phyloP scores from a whole-genome alignment of 2,113 vertebrate genomes.

The Mus pahari region DNA sequence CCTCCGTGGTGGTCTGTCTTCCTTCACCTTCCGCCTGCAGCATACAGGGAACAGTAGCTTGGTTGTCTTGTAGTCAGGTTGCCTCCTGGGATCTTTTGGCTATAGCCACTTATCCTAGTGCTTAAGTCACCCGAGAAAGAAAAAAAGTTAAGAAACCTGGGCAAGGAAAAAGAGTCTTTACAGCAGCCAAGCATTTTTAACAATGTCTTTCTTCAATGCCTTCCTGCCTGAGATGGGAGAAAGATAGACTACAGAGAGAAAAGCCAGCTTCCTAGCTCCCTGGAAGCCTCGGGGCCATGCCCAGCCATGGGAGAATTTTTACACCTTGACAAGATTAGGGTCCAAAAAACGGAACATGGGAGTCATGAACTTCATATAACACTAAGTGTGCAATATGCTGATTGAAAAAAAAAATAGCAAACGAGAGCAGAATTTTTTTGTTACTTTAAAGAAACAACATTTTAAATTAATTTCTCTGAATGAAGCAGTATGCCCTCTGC shows the following conservation, averaged over 20 bases:
- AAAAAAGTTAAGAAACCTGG: background rate
- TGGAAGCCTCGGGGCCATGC: background rate
- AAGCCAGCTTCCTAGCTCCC: background rate
- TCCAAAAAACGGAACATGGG: background rate
- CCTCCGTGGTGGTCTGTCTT: background rate
- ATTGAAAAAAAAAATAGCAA: background rate
- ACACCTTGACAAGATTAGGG: background rate
- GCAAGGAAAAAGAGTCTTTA: background rate
- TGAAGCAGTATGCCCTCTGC: background rate
- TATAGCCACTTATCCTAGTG: background rate
- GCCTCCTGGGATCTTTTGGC: background rate
- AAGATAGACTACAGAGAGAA: background rate
- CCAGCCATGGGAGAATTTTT: background rate
- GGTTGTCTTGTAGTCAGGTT: background rate
- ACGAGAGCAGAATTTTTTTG: background rate
- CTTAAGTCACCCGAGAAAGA: background rate
- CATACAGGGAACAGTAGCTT: background rate
- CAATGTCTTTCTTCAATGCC: background rate
- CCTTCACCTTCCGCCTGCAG: background rate
- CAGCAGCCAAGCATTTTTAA: background rate
- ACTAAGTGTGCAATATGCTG: background rate
- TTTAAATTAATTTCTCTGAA: constrained; percentile 47
- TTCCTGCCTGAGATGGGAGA: background rate
- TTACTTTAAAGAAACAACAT: constrained; percentile 40
- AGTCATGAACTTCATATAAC: background rate